Conservation (phyloP, 35 echinoderm and acorn worm species). For the Ptychodera flava region DNA sequence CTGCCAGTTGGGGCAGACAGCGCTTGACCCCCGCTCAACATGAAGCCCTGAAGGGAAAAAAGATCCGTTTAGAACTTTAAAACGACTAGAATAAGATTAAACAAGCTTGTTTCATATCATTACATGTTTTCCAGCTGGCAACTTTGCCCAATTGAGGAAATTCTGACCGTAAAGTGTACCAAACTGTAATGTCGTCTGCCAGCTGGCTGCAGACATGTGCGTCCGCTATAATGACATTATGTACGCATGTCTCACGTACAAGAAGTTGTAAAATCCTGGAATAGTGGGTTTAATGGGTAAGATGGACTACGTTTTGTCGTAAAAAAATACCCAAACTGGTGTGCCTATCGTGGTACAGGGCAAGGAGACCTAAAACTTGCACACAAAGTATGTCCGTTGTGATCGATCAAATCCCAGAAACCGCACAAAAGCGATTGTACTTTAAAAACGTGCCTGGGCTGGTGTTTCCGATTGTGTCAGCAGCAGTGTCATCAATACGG, state of each 20-base stretch:
- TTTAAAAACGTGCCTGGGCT: neutral
- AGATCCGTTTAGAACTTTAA: neutral
- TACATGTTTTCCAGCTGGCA: neutral
- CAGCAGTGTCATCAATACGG: neutral
- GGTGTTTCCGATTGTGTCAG: neutral
- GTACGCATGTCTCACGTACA: no score
- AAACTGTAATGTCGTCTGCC: no score
- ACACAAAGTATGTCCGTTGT: neutral
- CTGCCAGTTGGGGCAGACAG: neutral
- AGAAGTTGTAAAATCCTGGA: no score
- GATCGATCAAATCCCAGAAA: neutral
- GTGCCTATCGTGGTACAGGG: no score
- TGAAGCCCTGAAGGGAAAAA: neutral
- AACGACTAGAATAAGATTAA: neutral
- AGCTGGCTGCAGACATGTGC: no score
- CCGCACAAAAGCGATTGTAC: neutral
- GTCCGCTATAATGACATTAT: no score
- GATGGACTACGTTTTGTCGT: no score
- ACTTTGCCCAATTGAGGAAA: neutral
- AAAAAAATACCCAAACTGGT: no score
- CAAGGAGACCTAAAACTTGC: neutral
- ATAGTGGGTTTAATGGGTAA: no score
- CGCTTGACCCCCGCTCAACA: neutral
- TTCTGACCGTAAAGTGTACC: no score
- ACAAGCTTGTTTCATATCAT: neutral